Percentiles rank a stretch among this genome's conserved stretches.
These are phyloP conservation scores for Graphium colonna DNA, from an alignment of 2,888 invertebrate species.

Conservation along the genomic window DNA sequence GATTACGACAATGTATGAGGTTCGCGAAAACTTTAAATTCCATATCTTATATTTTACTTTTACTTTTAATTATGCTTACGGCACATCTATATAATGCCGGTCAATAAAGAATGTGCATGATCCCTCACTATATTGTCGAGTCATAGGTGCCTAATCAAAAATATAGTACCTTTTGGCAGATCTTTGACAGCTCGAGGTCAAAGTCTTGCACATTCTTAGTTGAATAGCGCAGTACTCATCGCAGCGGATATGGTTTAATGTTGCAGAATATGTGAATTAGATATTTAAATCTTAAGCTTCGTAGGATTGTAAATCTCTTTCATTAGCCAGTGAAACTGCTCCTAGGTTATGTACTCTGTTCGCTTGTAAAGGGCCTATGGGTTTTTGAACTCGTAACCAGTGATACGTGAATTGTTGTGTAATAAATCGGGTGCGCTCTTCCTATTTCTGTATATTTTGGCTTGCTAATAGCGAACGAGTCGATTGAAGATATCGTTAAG, in stretches of 20 bases:
- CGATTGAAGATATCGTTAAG: slow-evolving; percentile 44
- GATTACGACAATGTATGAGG: too few relatives aligned
- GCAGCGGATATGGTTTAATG: neutral
- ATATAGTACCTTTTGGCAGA: too few relatives aligned
- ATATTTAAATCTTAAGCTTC: neutral
- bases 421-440: slow-evolving; percentile 9
- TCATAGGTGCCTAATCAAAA: too few relatives aligned
- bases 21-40: too few relatives aligned
- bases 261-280: neutral
- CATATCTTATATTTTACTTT: too few relatives aligned
- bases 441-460: slow-evolving; percentile 36
- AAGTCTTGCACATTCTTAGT: too few relatives aligned
- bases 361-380: slow-evolving; percentile 28
- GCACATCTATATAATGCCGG: too few relatives aligned
- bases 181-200: too few relatives aligned
- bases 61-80: neutral
- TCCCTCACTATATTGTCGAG: too few relatives aligned
- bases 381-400: neutral
- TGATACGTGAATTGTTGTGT: neutral
- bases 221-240: too few relatives aligned
- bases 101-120: too few relatives aligned
- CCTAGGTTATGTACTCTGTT: slow-evolving; percentile 24
- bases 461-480: slow-evolving; percentile 29
- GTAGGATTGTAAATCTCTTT: neutral
- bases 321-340: slow-evolving; percentile 27